These are phyloP conservation scores for Leuciscus waleckii DNA, from an alignment of 2,797 vertebrate species.

Conservation along the genomic window DNA sequence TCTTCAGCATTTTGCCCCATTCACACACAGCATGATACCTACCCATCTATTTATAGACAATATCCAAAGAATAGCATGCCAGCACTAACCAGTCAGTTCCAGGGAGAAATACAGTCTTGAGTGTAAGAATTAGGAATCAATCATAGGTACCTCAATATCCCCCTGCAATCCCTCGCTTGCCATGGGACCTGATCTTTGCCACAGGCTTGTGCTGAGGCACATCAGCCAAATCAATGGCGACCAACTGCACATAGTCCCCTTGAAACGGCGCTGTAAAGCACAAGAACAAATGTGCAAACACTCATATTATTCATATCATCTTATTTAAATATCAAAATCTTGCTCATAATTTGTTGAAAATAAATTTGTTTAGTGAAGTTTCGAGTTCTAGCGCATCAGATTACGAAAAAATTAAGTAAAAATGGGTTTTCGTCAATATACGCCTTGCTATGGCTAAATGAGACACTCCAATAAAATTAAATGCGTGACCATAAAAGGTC, in stretches of 20 bases:
- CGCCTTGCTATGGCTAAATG: neutral
- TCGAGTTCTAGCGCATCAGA: neutral
- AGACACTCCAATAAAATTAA: neutral
- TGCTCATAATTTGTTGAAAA: neutral
- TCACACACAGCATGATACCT: neutral
- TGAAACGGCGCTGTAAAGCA: conserved; percentile 75
- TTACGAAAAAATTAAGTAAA: neutral
- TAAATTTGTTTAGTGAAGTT: neutral
- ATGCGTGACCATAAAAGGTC: neutral
- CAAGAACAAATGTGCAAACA: conserved; percentile 7
- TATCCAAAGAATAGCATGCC: neutral
- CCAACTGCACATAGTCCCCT: conserved; percentile 79
- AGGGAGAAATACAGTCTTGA: neutral
- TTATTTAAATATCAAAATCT: neutral
- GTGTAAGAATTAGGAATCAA: neutral
- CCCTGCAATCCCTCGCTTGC: conserved; percentile 82
- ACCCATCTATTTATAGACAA: neutral
- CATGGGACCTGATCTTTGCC: conserved; percentile 83
- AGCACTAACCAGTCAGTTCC: neutral
- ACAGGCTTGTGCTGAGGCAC: conserved; percentile 78
- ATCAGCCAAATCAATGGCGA: conserved; percentile 76
- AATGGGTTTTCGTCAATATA: neutral
- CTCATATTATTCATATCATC: neutral
- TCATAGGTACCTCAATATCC: conserved; percentile 77
- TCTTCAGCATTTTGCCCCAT: neutral